phyloP scores from a whole-genome alignment of 2,113 vertebrate genomes.

The Tragelaphus buxtoni region DNA sequence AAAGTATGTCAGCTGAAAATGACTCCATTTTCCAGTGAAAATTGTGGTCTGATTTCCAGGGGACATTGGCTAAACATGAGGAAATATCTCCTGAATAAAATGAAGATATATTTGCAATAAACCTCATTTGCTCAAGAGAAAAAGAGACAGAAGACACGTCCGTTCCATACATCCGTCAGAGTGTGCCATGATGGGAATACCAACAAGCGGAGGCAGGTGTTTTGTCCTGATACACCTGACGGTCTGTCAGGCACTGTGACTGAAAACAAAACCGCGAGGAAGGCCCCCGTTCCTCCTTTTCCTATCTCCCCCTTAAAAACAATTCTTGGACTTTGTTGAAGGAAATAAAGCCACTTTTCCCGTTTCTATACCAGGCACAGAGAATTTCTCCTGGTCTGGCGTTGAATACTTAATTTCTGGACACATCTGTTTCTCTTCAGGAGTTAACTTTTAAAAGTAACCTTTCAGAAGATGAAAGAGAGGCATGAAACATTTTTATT shows the following conservation, averaged over 20 bases:
- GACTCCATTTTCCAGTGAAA: not conserved
- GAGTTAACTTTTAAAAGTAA: slow-evolving; percentile 66
- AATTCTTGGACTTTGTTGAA: not conserved
- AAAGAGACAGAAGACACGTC: not conserved
- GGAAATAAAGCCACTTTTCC: not conserved
- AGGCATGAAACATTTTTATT: slow-evolving; percentile 62
- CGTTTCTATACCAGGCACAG: not conserved
- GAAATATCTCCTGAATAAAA: not conserved
- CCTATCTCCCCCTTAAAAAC: not conserved
- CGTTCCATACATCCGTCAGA: not conserved
- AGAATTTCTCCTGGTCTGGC: not conserved
- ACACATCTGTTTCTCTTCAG: slow-evolving; percentile 72
- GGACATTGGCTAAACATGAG: not conserved
- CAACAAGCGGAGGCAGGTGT: not conserved
- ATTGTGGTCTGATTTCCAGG: not conserved
- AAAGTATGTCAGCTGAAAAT: not conserved
- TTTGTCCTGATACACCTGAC: not conserved
- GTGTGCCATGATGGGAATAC: not conserved
- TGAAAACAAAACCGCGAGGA: not conserved
- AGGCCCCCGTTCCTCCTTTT: not conserved
- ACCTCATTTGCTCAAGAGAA: not conserved
- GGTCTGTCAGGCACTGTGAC: not conserved
- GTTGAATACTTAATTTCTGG: slow-evolving; percentile 64
- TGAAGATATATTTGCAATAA: not conserved
- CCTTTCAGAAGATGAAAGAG: slow-evolving; percentile 72